These are phyloP conservation scores for Kryptopterus vitreolus DNA, from an alignment of 2,797 vertebrate species.

Conservation along the genomic window DNA sequence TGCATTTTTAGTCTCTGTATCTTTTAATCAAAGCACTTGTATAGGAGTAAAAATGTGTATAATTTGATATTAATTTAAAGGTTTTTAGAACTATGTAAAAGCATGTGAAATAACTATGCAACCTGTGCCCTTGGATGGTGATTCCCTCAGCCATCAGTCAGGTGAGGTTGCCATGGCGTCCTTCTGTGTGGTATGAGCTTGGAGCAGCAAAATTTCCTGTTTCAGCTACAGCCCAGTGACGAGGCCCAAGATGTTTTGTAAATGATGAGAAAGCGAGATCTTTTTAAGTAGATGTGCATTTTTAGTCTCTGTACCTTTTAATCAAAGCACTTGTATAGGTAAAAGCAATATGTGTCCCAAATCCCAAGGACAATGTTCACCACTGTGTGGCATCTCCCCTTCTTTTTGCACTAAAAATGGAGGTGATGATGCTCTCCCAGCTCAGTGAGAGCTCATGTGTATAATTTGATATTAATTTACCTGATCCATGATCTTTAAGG, in stretches of 20 bases:
- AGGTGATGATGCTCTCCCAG: no score
- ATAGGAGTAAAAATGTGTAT: no score
- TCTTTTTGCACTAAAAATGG: no score
- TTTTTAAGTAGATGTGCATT: not conserved
- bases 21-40: not conserved
- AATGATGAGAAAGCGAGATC: no score
- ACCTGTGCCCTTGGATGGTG: not conserved
- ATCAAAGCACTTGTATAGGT: not conserved
- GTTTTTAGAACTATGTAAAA: not conserved
- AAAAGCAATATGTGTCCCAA: no score
- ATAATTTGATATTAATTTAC: not conserved
- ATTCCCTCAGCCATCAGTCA: constrained; percentile 81
- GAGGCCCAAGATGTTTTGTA: no score
- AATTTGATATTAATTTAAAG: not conserved
- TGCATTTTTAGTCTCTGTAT: not conserved
- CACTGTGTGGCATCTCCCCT: no score
- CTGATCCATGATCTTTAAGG: no score
- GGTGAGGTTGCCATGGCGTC: constrained; percentile 90
- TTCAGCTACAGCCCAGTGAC: constrained; percentile 89
- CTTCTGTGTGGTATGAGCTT: no score
- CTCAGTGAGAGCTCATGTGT: no score
- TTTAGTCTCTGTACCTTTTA: not conserved
- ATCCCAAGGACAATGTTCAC: no score
- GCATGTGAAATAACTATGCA: not conserved
- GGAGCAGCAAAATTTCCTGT: constrained; percentile 92